Percentiles rank a stretch among this genome's conserved stretches.
These are phyloP conservation scores for Octonoba sinensis DNA, from an alignment of 2,888 invertebrate species.

Conservation along the genomic window DNA sequence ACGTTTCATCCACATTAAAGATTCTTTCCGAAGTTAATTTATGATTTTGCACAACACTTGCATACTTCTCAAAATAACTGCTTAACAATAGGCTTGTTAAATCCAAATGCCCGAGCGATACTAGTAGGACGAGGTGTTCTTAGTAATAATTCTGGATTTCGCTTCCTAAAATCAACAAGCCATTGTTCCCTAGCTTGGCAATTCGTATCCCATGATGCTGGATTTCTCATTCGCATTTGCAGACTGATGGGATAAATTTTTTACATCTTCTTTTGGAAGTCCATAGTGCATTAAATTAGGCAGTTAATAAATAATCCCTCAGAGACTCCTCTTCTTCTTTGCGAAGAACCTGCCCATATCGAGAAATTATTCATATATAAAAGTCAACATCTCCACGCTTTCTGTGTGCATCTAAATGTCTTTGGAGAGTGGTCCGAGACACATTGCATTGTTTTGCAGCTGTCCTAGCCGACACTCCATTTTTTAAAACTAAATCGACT, in stretches of 20 bases:
- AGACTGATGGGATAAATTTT: constrained; percentile 24
- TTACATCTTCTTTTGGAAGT: constrained; percentile 16
- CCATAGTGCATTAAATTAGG: constrained; percentile 14
- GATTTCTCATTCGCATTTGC: constrained; percentile 21
- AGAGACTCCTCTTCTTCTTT: constrained; percentile 4
- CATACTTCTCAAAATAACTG: constrained; percentile 20
- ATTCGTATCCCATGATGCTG: constrained; percentile 21
- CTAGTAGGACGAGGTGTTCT: constrained; percentile 12
- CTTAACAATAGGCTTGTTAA: constrained; percentile 21
- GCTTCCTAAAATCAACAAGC: constrained; percentile 20
- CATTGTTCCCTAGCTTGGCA: constrained; percentile 25
- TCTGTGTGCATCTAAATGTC: too few relatives aligned
- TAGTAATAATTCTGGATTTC: constrained; percentile 21
- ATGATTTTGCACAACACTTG: not conserved
- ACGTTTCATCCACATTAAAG: constrained; percentile 31
- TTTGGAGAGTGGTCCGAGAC: too few relatives aligned
- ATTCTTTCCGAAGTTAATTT: constrained; percentile 23
- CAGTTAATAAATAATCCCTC: constrained; percentile 3
- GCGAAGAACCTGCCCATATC: constrained; percentile 7
- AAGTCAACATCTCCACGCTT: too few relatives aligned
- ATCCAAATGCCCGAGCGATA: constrained; percentile 18
- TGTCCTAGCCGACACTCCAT: too few relatives aligned
- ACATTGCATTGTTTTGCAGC: too few relatives aligned
- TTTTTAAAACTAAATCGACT: too few relatives aligned
- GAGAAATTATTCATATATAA: too few relatives aligned